These are phyloP conservation scores for Enteromius fasciolatus DNA, from an alignment of 2,797 vertebrate genomes.

Conservation along the genomic window DNA sequence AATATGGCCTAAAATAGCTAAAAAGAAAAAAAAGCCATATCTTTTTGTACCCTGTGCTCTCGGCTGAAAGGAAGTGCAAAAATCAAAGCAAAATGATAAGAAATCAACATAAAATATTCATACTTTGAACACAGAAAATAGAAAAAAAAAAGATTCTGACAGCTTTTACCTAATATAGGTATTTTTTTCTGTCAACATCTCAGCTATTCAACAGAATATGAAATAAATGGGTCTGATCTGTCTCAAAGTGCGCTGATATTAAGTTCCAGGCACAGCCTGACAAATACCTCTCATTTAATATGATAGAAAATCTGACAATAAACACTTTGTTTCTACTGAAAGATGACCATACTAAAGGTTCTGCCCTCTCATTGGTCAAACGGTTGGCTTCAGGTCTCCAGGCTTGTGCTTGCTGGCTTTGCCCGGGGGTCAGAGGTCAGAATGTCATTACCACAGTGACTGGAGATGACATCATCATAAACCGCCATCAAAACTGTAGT, in stretches of 20 bases:
- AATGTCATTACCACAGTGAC: constrained; percentile 47
- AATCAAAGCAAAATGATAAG: not conserved
- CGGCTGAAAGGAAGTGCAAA: constrained; percentile 1
- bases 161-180: constrained; percentile 61
- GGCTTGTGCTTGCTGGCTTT: constrained; percentile 51
- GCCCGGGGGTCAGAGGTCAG: constrained; percentile 36
- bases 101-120: constrained; percentile 18
- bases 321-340: constrained; percentile 21
- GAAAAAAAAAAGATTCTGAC: not conserved
- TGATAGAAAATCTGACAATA: constrained; percentile 34
- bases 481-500: constrained; percentile 33
- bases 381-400: constrained; percentile 26
- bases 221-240: constrained; percentile 38
- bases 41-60: constrained; percentile 33
- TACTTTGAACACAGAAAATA: not conserved
- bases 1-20: constrained; percentile 31
- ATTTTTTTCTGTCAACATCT: constrained; percentile 31
- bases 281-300: constrained; percentile 29
- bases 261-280: constrained; percentile 51
- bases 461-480: constrained; percentile 40
- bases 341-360: constrained; percentile 14
- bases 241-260: constrained; percentile 53
- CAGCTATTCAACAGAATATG: constrained; percentile 52
- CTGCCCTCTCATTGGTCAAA: not conserved
- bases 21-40: constrained; percentile 11